Base-by-base conservation (phyloP, 2,888 invertebrate genomes). In the Euspilapteryx auroguttella region DNA sequence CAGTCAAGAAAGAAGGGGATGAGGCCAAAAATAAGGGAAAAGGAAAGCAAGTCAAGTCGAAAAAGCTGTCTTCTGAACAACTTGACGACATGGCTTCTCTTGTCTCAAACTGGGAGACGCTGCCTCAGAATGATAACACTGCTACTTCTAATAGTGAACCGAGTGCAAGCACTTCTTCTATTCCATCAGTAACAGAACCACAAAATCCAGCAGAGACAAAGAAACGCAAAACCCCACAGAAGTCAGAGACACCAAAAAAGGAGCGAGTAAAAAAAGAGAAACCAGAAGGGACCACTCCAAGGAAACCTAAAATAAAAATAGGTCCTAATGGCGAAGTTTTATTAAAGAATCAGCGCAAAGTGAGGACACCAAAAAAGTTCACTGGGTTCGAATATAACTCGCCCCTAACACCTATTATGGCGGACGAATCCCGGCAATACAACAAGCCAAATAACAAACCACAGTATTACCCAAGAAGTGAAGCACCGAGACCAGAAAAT, bases 41-140 rank as follows among this genome's bases (percentile, higher is more conserved):
- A 22, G 38, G 26, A 33, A 38, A 35, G 33, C 64, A 59, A 41
- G 41, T 51, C 0, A 65, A 62, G 29, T 33, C 52, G 1, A 69
- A 69, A 36, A 66, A 68, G 29, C 31, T 71, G 1, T 65, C 71
- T 0, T 44, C 44, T 7, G 59, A 63, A 28, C 53, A 73, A 37
- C 33, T 71, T 1, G 47, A 61, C 31, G 44, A 46, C 10, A 59
- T 71, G 64, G 54, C 57, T 4, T 56, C 56, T 15, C 41, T 59
- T 2, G 32, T 71, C 2, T 59, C 65, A 1, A 59, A 50, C 30
- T 73, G 66, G 63, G 62, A 69, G 1, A 63, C 71, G 1, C 64
- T 63, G 3, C 59, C 63, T 2, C 62, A 65, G 30, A 37, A 25
- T 15, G 21, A n/a, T 5, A 25, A 25, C 11, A 25, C 33, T 14